Evolutionary conservation across 2,113 vertebrate species (phyloP), one percentile per base, ranked within the genome.

Genomic region (Danionella cerebrum): DNA sequence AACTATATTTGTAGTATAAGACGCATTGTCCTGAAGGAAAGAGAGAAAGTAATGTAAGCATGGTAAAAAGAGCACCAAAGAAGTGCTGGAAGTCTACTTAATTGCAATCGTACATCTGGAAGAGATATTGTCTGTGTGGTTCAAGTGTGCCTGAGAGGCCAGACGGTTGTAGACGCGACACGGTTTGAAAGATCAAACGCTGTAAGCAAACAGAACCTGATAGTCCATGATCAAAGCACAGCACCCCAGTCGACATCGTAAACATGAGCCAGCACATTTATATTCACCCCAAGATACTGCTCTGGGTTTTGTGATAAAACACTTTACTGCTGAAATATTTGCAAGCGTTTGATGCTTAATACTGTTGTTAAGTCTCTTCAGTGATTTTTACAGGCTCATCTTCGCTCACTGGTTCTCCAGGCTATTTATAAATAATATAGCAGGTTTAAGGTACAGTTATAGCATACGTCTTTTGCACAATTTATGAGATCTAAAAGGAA

Each of bases 121-220:
- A 63, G 24, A 48, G 35, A 35, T 35, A 48, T 14, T 6, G 16
- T 68, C 12, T 57, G 51, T 57, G 27, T 55, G 25, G 52, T 58
- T 44, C 27, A 27, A 16, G 31, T 58, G n/a, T 9, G 13, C 35
- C 14, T 45, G 27, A 45, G 52, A 33, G 38, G 22, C 48, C 25
- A 57, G 25, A 25, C 25, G 5, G 25, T 27, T 57, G 42, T 22
- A 47, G 16, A 31, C 16, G 41, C 19, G 2, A 67, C 25, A 57
- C 22, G 47, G 58, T 64, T 64, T 48, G 35, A 64, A 64, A 64
- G 60, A 64, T 48, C 60, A 64, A 64, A 64, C 7, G 29, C 44
- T 24, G 19, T 24, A 48, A 47, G 60, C 29, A 29, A 62, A 64
- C 60, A 64, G 42, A 35, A 44, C 44, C 35, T 19, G 12, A 64